These are phyloP conservation scores for Rotaria socialis DNA, from an alignment of 2,888 invertebrate species.

Conservation along the genomic window DNA sequence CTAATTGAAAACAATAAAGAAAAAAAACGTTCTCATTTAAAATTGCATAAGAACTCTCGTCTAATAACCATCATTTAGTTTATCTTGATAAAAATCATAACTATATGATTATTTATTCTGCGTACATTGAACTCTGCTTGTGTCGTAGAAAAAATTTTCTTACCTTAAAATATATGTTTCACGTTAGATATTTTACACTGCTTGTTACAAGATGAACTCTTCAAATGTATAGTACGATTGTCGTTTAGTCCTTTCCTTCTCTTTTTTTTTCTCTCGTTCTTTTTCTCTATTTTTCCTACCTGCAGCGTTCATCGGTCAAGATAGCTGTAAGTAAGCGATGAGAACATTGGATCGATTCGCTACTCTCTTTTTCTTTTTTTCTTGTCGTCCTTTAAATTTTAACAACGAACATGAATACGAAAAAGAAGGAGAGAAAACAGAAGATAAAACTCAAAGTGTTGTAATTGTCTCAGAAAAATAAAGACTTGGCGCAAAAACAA, in stretches of 20 bases:
- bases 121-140: no score
- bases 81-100: no score
- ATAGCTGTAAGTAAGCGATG: neutral
- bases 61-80: no score
- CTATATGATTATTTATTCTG: no score
- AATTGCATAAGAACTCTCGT: no score
- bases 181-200: neutral
- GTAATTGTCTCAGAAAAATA: constrained; percentile 62
- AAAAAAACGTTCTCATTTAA: no score
- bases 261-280: neutral
- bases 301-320: neutral
- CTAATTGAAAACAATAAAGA: no score
- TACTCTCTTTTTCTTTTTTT: neutral
- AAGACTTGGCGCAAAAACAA: constrained; percentile 92
- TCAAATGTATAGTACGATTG: neutral
- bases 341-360: neutral
- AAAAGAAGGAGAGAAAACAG: neutral
- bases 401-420: neutral
- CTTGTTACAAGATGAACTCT: neutral
- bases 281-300: neutral
- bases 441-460: neutral
- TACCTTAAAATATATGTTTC: neutral
- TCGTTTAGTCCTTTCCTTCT: neutral
- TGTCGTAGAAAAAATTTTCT: neutral
- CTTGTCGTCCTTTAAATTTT: neutral